Evolutionary conservation across 2,797 vertebrate species (phyloP).

Genomic region (Dicrostonyx torquatus): DNA sequence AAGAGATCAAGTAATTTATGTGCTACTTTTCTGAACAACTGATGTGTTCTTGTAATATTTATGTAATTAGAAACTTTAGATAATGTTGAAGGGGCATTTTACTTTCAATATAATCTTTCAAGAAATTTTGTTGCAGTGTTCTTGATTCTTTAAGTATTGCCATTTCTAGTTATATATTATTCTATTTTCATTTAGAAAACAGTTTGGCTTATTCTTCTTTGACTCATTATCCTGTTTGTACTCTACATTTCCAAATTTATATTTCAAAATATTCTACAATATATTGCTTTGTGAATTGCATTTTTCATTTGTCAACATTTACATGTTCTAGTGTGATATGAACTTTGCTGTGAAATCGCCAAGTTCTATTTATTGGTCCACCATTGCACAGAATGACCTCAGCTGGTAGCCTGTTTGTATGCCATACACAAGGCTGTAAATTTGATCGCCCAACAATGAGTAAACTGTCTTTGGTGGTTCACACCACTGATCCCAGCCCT

Average conservation of each 20-base stretch:
- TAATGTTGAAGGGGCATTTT: neutral
- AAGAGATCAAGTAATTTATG: neutral
- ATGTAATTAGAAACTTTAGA: constrained; percentile 5
- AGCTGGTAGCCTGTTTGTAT: too few relatives aligned
- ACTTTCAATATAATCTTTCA: neutral
- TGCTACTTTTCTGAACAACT: neutral
- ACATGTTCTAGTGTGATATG: neutral
- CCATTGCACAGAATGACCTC: neutral
- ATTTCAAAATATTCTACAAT: neutral
- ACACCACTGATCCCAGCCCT: neutral
- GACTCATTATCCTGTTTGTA: neutral
- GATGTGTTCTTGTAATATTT: neutral
- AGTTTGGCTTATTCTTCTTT: neutral
- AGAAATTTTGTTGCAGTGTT: neutral
- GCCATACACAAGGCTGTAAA: too few relatives aligned
- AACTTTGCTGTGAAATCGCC: neutral
- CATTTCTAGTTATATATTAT: neutral
- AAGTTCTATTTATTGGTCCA: constrained; percentile 10
- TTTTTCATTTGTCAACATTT: constrained; percentile 2
- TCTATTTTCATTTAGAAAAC: neutral
- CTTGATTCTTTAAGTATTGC: neutral
- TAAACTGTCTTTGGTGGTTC: neutral
- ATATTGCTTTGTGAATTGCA: neutral
- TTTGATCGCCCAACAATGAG: neutral
- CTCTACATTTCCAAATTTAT: neutral